Evolutionary conservation across 2,888 invertebrate genomes (phyloP), one percentile per base, ranked within the genome.

Genomic region (Amiota communis): DNA sequence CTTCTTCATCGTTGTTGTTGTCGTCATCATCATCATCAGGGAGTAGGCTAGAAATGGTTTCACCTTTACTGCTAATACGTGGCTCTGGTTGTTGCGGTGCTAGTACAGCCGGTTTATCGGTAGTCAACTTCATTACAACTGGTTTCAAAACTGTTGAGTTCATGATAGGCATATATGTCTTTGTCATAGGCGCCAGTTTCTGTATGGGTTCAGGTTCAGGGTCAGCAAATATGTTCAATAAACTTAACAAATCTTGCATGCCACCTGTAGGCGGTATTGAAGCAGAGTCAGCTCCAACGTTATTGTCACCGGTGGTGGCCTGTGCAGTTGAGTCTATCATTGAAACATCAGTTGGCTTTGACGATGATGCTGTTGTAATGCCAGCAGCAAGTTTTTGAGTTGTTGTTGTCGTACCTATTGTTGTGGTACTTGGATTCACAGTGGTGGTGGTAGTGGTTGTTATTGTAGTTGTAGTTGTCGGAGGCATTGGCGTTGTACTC

Each of bases 181-280:
- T 64, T 11, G 20, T 13, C 8, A 73, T 17, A 11, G 76, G 13
- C 8, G 57, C 59, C 13, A 36, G 69, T 77, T 8, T 81, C 77
- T 61, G 79, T 76, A n/a, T 82, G 85, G 72, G 70, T 11, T 13
- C 64, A n/a, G 48, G 65, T 65, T 23, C 63, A 46, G 17, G 17
- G 57, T 59, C 85, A 70, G 85, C 81, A 75, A 90, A 88, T 76
- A 89, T 84, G 70, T 88, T 90, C 59, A 90, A 79, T 65, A 90
- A 72, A 69, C 87, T 89, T 10, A 90, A 74, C 70, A 90, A 74
- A 74, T 87, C 88, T 76, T 86, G 80, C 79, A 90, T 89, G 48
- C 81, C 88, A 51, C 69, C 78, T 8, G 79, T 77, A 8, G 81
- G 79, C 71, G 75, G 76, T 11, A 46, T 47, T 23, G 47, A 9